These are phyloP conservation scores for Ormia ochracea DNA, from an alignment of 2,888 invertebrate species.

Conservation along the genomic window DNA sequence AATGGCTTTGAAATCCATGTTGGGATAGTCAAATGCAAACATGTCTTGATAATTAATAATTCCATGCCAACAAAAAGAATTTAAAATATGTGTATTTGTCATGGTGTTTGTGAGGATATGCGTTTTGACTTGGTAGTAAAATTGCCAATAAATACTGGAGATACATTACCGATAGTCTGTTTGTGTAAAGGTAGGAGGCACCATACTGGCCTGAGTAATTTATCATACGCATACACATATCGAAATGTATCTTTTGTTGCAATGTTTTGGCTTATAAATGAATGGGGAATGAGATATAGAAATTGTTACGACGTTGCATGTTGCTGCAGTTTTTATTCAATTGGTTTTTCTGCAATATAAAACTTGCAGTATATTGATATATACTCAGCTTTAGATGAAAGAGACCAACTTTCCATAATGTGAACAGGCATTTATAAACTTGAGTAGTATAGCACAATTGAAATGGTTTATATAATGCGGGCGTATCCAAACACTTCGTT, in stretches of 20 bases:
- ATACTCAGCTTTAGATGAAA: too few relatives aligned
- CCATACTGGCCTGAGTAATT: too few relatives aligned
- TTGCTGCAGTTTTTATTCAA: too few relatives aligned
- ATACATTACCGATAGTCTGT: conserved; percentile 49
- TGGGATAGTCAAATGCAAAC: conserved; percentile 44
- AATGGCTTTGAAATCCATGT: too few relatives aligned
- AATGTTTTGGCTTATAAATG: too few relatives aligned
- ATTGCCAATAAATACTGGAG: conserved; percentile 49
- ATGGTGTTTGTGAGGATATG: not conserved
- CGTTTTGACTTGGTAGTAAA: conserved; percentile 28
- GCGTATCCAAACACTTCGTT: conserved; percentile 22
- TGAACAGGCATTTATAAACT: not conserved
- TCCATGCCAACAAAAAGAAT: conserved; percentile 49
- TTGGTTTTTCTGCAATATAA: too few relatives aligned
- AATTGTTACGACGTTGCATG: too few relatives aligned
- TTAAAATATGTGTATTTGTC: conserved; percentile 53
- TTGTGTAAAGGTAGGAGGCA: conserved; percentile 7
- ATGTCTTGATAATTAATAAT: conserved; percentile 55
- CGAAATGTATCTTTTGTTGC: too few relatives aligned
- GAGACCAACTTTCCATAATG: too few relatives aligned
- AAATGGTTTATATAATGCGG: not conserved
- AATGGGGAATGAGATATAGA: too few relatives aligned
- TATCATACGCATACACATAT: too few relatives aligned
- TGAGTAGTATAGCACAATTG: not conserved
- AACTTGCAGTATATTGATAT: too few relatives aligned